Evolutionary conservation across 2,113 vertebrate genomes (phyloP).

Genomic region (Rhea pennata): DNA sequence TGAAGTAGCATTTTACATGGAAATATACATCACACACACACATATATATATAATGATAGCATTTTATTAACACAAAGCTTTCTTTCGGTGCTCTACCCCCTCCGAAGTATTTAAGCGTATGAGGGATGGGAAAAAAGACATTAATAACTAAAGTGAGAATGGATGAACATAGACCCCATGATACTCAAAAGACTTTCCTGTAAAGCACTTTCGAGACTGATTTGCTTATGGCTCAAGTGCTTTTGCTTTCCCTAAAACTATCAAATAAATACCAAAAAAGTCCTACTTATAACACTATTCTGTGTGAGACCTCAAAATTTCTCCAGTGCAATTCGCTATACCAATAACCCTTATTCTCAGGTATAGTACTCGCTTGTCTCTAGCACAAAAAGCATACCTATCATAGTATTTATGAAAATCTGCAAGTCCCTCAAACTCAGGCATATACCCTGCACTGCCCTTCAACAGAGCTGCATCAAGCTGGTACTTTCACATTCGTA

Average conservation of each 20-base stretch:
- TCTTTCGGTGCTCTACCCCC: not conserved
- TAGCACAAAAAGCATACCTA: not conserved
- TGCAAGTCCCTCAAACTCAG: not conserved
- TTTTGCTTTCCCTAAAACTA: conserved; percentile 22
- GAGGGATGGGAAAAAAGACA: conserved; percentile 7
- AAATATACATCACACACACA: not conserved
- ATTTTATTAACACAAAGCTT: not conserved
- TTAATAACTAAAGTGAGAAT: conserved; percentile 54
- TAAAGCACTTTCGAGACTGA: conserved; percentile 13
- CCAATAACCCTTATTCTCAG: not conserved
- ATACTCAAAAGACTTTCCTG: conserved; percentile 37
- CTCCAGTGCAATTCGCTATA: conserved; percentile 2
- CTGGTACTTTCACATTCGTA: not conserved
- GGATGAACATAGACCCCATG: not conserved
- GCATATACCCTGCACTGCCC: not conserved
- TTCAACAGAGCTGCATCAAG: not conserved
- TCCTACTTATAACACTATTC: not conserved
- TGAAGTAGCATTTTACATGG: not conserved
- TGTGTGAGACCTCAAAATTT: conserved; percentile 34
- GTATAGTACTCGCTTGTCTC: not conserved
- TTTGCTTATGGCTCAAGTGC: not conserved
- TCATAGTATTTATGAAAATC: not conserved
- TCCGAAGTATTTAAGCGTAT: conserved; percentile 13
- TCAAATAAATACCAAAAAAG: not conserved
- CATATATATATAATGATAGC: not conserved